A percentile compares a stretch with the other conserved stretches of the same genome.
phyloP scores from a whole-genome alignment of 1,140 invertebrate species.

The Nasonia giraulti region DNA sequence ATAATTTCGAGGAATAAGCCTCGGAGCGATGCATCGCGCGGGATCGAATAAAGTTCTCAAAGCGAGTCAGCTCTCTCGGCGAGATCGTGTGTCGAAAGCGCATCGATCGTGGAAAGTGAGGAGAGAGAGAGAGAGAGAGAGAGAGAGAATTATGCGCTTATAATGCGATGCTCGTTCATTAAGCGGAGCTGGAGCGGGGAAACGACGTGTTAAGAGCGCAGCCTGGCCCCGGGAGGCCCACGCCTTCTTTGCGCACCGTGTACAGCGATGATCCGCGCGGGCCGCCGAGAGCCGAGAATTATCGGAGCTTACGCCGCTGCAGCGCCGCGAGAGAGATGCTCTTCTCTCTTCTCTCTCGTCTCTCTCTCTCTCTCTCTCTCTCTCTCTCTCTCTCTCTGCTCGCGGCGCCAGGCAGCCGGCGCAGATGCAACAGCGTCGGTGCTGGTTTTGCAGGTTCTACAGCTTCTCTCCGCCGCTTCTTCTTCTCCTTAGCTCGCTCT shows the following conservation, averaged over 20 bases:
- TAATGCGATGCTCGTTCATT: constrained; percentile 51
- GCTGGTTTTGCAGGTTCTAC: constrained; percentile 44
- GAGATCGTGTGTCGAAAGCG: background rate
- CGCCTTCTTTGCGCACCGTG: constrained; percentile 28
- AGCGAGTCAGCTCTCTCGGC: too few species aligned
- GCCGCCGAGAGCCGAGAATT: constrained; percentile 3
- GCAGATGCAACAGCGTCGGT: constrained; percentile 34
- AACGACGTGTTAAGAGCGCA: constrained; percentile 43
- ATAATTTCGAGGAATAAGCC: background rate
- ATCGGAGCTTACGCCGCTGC: constrained; percentile 21
- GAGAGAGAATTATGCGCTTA: constrained; percentile 48
- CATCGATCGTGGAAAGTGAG: constrained; percentile 30
- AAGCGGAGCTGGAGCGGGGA: background rate
- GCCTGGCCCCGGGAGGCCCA: constrained; percentile 29
- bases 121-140: background rate
- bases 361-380: background rate
- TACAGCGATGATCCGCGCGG: background rate
- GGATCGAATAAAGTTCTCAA: constrained; percentile 46
- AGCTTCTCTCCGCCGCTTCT: background rate
- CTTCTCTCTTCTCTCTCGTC: too few species aligned
- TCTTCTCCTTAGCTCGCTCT: background rate
- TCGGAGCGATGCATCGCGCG: background rate
- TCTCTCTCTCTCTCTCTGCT: background rate
- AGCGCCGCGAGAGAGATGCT: background rate
- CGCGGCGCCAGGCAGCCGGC: constrained; percentile 37